Base-by-base conservation (phyloP, 2,797 vertebrate species). In the Amazona ochrocephala region DNA sequence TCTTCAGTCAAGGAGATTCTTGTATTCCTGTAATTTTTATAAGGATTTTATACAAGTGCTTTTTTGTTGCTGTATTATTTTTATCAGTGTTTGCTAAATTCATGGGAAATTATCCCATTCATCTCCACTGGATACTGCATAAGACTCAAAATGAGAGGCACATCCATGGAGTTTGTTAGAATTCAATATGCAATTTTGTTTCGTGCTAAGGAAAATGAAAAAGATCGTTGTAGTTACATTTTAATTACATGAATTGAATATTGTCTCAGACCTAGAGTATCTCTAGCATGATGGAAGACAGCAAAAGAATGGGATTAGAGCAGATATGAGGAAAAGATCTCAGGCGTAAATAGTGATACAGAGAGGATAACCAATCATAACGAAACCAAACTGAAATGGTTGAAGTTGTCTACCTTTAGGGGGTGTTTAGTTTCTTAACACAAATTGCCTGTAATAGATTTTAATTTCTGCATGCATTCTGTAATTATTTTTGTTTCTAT, bases 401-500 rank as follows among this genome's bases (percentile, higher is more conserved):
- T 92, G 91, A 66, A 84, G 62, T 61, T 90, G 37, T 72, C 56
- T 92, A 21, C 75, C 87, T 94, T 90, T 77, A 95, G 77, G 90
- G 84, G 18, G 62, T 75, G 48, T 91, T 94, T 85, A 80, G 51
- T 84, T 96, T 93, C 92, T 91, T 74, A 93, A 73, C 71, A 75
- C 44, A 95, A 95, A 94, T 91, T 90, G 66, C 73, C 73, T 74
- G 50, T 92, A 95, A 97, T 89, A 92, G 73, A 90, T 95, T 97
- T 93, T 95, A 95, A 97, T 97, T 96, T 96, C 90, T 95, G 70
- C 41, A 19, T 93, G 81, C 11, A 0, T 92, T 94, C 86, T 48
- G 67, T 94, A 95, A 96, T 95, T 95, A 95, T 96, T 96, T 97
- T 96, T 96, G 78, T 96, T 96, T 95, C 1, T 1, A 73, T 93